phyloP scores from a whole-genome alignment of 2,113 vertebrate genomes.

The Elanoides forficatus region DNA sequence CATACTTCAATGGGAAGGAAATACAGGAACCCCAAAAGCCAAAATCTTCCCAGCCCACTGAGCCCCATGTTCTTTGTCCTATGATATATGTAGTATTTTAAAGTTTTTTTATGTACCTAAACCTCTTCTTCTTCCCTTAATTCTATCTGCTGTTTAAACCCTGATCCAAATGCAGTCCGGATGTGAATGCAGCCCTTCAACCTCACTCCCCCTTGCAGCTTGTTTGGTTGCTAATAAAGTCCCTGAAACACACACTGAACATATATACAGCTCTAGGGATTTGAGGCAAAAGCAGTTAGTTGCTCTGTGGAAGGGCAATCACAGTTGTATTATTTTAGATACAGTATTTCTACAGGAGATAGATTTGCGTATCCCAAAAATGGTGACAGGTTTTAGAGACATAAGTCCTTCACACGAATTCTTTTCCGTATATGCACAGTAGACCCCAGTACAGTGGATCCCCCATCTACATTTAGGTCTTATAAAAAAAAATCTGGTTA shows the following conservation, averaged over 20 bases:
- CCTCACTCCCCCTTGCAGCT: neutral
- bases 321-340: accelerated
- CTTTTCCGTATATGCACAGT: neutral
- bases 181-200: neutral
- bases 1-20: neutral
- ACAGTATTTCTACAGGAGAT: neutral
- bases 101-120: neutral
- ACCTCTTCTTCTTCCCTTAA: neutral
- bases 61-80: neutral
- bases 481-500: neutral
- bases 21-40: neutral
- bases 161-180: neutral
- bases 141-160: neutral
- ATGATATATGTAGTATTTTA: neutral
- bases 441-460: neutral
- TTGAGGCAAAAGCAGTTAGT: neutral
- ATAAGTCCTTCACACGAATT: neutral
- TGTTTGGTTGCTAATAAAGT: neutral
- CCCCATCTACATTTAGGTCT: neutral
- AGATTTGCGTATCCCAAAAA: neutral
- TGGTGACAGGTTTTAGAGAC: neutral
- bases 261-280: neutral
- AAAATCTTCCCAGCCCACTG: neutral
- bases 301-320: neutral
- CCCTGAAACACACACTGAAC: neutral